Percentiles rank a stretch among this genome's conserved stretches.
phyloP scores from a whole-genome alignment of 2,888 invertebrate genomes.

The Apantesis nais region DNA sequence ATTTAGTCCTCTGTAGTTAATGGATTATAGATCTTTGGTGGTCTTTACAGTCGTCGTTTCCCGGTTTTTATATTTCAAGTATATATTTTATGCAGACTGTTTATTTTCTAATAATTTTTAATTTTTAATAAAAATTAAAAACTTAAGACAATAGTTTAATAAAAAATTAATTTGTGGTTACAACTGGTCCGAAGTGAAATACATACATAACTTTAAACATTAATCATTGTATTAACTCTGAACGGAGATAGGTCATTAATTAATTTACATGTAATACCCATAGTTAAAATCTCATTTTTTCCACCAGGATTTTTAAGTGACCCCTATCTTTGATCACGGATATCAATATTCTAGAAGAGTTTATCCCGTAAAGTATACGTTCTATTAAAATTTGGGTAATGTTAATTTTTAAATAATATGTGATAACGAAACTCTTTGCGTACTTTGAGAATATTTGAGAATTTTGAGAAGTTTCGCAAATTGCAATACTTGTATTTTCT shows the following conservation, averaged over 20 bases:
- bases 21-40: too few species aligned
- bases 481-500: neutral
- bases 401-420: neutral
- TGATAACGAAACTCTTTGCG: neutral
- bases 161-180: neutral
- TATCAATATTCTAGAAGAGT: constrained; percentile 49
- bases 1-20: too few species aligned
- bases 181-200: neutral
- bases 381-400: neutral
- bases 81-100: too few species aligned
- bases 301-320: constrained; percentile 57
- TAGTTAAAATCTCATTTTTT: constrained; percentile 80
- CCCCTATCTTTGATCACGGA: constrained; percentile 49
- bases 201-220: constrained; percentile 13
- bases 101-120: too few species aligned
- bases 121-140: too few species aligned
- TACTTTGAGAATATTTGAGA: too few species aligned
- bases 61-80: too few species aligned
- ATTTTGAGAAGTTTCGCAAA: neutral
- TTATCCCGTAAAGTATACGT: neutral
- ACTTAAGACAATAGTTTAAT: neutral
- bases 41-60: too few species aligned
- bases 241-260: constrained; percentile 70
- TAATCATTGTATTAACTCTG: constrained; percentile 47
- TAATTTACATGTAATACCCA: constrained; percentile 79